These are phyloP conservation scores for Dynastes hyllus DNA, from an alignment of 2,888 invertebrate species.

Conservation along the genomic window DNA sequence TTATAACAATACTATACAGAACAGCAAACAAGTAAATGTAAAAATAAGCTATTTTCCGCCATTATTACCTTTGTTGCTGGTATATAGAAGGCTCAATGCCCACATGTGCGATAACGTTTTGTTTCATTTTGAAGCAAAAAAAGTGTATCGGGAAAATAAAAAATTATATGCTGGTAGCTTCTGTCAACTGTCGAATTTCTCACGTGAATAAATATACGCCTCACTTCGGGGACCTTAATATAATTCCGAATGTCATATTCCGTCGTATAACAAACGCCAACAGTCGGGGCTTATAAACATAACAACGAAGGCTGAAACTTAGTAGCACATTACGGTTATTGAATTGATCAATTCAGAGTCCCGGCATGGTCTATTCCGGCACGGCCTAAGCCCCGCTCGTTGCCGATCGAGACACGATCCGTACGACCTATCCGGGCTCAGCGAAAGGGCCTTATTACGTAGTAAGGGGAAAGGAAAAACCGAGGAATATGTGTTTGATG, in stretches of 20 bases:
- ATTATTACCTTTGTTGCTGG: too few relatives aligned
- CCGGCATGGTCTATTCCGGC: constrained; percentile 68
- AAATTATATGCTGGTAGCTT: neutral
- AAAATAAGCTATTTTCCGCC: too few relatives aligned
- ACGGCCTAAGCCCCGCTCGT: constrained; percentile 63
- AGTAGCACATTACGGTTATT: constrained; percentile 71
- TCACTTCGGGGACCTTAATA: constrained; percentile 40
- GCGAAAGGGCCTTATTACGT: constrained; percentile 70
- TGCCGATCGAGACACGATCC: constrained; percentile 68
- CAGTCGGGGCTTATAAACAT: constrained; percentile 68
- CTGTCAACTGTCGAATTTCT: constrained; percentile 42
- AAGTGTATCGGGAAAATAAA: too few relatives aligned
- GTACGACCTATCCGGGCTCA: constrained; percentile 68
- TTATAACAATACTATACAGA: too few relatives aligned
- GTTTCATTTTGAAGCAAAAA: too few relatives aligned
- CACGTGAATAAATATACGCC: constrained; percentile 42
- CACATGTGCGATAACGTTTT: too few relatives aligned
- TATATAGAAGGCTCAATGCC: too few relatives aligned
- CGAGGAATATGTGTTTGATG: constrained; percentile 69
- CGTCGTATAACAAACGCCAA: constrained; percentile 59
- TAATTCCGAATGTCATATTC: constrained; percentile 51
- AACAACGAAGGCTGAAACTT: constrained; percentile 69
- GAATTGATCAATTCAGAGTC: constrained; percentile 71
- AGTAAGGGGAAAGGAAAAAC: constrained; percentile 69
- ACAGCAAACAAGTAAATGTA: too few relatives aligned